Conservation (phyloP, 2,888 invertebrate genomes). For the Lepas anatifera region DNA sequence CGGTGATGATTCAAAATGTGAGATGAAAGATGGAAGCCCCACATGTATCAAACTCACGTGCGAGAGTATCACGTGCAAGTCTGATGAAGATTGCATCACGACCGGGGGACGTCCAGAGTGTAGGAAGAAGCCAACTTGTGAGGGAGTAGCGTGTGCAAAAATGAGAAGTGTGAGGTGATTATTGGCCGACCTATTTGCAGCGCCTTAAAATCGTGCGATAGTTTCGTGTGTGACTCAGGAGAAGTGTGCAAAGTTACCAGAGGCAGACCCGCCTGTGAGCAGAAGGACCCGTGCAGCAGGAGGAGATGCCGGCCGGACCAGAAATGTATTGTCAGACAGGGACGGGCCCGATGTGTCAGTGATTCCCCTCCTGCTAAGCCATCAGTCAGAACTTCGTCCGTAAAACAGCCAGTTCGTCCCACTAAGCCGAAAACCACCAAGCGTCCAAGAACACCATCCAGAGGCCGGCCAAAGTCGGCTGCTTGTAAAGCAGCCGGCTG, state of each 20-base stretch:
- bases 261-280: background rate
- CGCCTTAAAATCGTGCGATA: background rate
- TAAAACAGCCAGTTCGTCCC: no score
- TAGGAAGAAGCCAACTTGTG: background rate
- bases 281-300: no score
- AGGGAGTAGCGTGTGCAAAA: background rate
- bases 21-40: background rate
- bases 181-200: background rate
- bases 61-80: background rate
- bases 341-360: no score
- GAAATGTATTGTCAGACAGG: no score
- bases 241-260: background rate
- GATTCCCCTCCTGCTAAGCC: no score
- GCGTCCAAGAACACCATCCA: no score
- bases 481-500: background rate
- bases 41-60: background rate
- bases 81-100: background rate
- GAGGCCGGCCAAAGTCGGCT: background rate
- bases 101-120: background rate
- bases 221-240: background rate
- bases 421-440: no score
- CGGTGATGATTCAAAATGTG: no score
- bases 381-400: no score
- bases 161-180: background rate
- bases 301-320: no score